phyloP scores from a whole-genome alignment of 2,113 vertebrate genomes.

The Cinclus mexicanus region DNA sequence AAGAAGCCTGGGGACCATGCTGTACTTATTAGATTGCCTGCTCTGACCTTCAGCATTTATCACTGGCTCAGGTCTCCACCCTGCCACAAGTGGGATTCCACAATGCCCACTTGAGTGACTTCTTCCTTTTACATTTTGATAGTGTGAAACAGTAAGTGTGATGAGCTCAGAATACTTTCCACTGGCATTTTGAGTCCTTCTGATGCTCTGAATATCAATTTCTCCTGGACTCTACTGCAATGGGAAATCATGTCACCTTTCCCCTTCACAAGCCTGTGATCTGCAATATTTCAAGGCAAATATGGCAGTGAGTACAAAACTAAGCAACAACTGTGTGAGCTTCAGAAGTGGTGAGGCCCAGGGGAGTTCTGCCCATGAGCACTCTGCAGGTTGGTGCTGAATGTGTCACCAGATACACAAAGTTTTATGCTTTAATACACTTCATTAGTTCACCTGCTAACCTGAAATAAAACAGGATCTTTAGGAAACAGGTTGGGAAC shows the following conservation, averaged over 20 bases:
- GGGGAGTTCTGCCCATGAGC: not conserved
- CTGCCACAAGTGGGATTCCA: conserved; percentile 2
- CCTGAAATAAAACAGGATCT: not conserved
- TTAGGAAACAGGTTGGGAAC: not conserved
- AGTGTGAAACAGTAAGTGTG: not conserved
- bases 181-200: not conserved
- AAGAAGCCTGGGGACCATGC: not conserved
- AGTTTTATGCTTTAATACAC: not conserved
- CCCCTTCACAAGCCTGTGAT: not conserved
- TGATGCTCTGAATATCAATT: not conserved
- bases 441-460: not conserved
- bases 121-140: conserved; percentile 33
- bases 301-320: fast-evolving
- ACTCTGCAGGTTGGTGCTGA: not conserved
- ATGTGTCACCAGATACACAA: not conserved
- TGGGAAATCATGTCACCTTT: not conserved
- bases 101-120: conserved; percentile 4
- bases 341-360: not conserved
- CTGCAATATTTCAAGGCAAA: not conserved
- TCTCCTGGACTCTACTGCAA: not conserved
- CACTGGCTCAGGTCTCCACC: not conserved
- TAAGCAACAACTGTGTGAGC: not conserved
- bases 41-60: not conserved
- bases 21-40: not conserved
- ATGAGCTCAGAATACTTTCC: conserved; percentile 49